Evolutionary conservation across 2,797 vertebrate species (phyloP).

Genomic region (Gadopsis marmoratus): DNA sequence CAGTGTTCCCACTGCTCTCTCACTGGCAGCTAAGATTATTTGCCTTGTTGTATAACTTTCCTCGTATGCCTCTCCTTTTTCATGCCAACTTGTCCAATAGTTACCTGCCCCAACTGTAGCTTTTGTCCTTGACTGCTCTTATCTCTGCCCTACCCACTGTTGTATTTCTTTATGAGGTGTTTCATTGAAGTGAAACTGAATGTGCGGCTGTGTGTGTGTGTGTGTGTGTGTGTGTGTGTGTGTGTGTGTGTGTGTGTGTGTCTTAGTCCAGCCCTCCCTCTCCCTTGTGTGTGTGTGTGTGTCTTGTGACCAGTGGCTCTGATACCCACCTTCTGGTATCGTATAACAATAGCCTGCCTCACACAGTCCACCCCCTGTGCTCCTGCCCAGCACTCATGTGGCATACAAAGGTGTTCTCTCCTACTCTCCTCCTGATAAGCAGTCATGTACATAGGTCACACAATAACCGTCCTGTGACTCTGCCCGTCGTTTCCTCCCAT

Average conservation of each 20-base stretch:
- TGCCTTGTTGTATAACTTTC: neutral
- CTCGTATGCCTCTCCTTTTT: constrained; percentile 4
- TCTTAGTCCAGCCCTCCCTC: constrained; percentile 45
- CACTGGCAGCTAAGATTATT: constrained; percentile 19
- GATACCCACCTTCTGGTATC: constrained; percentile 82
- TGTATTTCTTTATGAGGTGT: constrained; percentile 50
- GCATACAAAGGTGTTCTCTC: constrained; percentile 78
- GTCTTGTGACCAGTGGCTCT: constrained; percentile 80
- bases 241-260: constrained; percentile 35
- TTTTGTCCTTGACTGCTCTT: constrained; percentile 59
- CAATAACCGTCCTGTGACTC: constrained; percentile 70
- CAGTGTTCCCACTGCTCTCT: constrained; percentile 14
- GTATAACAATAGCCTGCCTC: constrained; percentile 81
- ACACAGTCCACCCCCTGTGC: constrained; percentile 73
- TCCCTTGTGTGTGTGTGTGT: constrained; percentile 48
- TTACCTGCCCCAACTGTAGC: constrained; percentile 33
- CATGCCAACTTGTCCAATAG: constrained; percentile 21
- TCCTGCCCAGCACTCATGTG: constrained; percentile 62
- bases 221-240: constrained; percentile 26
- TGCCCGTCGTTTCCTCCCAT: constrained; percentile 30
- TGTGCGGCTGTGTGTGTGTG: constrained; percentile 6
- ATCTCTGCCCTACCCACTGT: constrained; percentile 65
- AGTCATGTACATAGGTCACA: constrained; percentile 66
- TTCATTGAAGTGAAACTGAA: constrained; percentile 40
- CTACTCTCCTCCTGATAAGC: constrained; percentile 65